Conservation (phyloP, 2,113 vertebrate species). For the Haplochromis vanheusdeni region DNA sequence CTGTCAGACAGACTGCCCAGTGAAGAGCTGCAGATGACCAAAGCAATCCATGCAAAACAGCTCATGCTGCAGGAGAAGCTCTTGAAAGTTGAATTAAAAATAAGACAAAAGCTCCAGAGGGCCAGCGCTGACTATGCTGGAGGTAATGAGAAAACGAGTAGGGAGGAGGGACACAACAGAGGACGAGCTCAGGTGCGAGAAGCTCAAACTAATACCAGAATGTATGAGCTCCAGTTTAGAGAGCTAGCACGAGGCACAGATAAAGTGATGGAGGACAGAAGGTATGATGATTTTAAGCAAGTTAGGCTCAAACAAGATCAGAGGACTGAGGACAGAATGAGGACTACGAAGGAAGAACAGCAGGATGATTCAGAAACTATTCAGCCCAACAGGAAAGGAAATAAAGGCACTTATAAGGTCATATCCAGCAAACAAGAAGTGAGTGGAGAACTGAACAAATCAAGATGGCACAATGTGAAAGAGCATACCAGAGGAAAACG, state of each 20-base stretch:
- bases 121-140: constrained; percentile 27
- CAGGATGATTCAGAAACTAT: background rate
- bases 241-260: background rate
- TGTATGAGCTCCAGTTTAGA: background rate
- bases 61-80: constrained; percentile 74
- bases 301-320: background rate
- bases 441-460: background rate
- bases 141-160: constrained; percentile 30
- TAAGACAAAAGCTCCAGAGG: constrained; percentile 67
- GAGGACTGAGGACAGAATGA: constrained; percentile 30
- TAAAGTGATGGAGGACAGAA: background rate
- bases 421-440: background rate
- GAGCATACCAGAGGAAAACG: background rate
- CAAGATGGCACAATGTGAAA: background rate
- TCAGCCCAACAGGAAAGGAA: background rate
- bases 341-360: background rate
- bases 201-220: constrained; percentile 4
- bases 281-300: background rate
- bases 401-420: background rate
- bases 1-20: background rate
- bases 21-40: constrained; percentile 51
- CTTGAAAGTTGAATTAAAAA: constrained; percentile 61
- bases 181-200: background rate
- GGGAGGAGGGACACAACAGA: background rate
- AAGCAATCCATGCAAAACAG: constrained; percentile 74